Conservation (phyloP, 2,797 vertebrate species). For the Eulemur albifrons region DNA sequence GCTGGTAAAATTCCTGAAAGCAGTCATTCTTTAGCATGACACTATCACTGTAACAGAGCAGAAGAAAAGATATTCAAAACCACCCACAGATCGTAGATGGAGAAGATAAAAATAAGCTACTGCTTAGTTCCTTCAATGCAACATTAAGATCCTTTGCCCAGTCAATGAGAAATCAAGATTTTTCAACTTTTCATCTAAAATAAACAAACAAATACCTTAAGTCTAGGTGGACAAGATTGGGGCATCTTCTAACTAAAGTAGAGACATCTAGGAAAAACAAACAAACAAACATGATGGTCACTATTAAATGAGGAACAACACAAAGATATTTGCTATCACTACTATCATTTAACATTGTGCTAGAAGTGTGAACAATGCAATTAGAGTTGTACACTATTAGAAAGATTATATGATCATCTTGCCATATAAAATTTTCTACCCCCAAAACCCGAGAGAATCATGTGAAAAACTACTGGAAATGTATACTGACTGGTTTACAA, state of each 20-base stretch:
- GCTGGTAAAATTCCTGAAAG: conserved; percentile 88
- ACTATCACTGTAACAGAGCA: conserved; percentile 89
- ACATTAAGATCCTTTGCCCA: background rate
- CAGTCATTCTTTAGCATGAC: conserved; percentile 91
- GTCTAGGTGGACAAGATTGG: conserved; percentile 89
- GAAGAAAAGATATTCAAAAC: background rate
- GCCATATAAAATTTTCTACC: background rate
- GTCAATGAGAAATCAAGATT: background rate
- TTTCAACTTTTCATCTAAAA: background rate
- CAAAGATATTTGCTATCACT: background rate
- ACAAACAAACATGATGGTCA: background rate
- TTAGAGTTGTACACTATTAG: background rate
- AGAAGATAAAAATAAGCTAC: background rate
- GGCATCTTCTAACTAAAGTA: conserved; percentile 90
- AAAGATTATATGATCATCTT: background rate
- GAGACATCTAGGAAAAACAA: conserved; percentile 88
- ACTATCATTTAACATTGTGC: background rate
- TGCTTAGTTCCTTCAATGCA: background rate
- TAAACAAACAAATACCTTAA: conserved; percentile 88
- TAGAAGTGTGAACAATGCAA: background rate
- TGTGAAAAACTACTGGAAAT: background rate
- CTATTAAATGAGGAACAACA: background rate
- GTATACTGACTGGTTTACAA: background rate
- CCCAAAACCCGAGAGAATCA: background rate
- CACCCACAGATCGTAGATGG: accelerated